Conservation (phyloP, 2,888 invertebrate genomes). For the Asteroscopus sphinx region DNA sequence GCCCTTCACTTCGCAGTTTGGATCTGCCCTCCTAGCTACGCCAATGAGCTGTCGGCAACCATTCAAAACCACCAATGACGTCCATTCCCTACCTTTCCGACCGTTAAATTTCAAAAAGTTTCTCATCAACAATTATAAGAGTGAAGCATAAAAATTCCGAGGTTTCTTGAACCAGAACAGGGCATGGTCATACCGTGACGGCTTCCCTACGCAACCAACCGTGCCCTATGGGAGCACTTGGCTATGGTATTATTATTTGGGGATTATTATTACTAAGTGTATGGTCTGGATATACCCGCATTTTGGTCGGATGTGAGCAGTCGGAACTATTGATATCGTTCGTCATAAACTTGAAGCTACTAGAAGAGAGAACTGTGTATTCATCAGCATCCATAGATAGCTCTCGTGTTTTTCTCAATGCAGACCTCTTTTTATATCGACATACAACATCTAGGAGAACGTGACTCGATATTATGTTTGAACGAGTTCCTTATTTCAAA, state of each 20-base stretch:
- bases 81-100: slow-evolving; percentile 5
- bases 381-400: too few species aligned
- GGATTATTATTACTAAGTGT: slow-evolving; percentile 42
- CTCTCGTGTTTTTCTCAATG: too few species aligned
- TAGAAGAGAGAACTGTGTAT: too few species aligned
- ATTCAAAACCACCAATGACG: slow-evolving; percentile 17
- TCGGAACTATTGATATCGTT: background rate
- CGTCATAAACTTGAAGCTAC: too few species aligned
- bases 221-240: slow-evolving; percentile 71
- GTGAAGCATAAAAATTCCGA: slow-evolving; percentile 61
- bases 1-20: background rate
- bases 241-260: slow-evolving; percentile 52
- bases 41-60: slow-evolving; percentile 18
- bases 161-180: slow-evolving; percentile 68
- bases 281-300: slow-evolving; percentile 53
- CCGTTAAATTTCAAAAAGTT: slow-evolving; percentile 59
- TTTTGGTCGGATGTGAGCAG: slow-evolving; percentile 10
- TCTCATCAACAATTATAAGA: slow-evolving; percentile 64
- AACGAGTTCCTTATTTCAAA: too few species aligned
- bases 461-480: too few species aligned
- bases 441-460: too few species aligned
- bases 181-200: slow-evolving; percentile 70
- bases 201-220: slow-evolving; percentile 64
- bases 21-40: background rate
- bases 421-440: too few species aligned